These are phyloP conservation scores for Puffinus mauretanicus DNA, from an alignment of 2,113 vertebrate genomes.

Conservation along the genomic window DNA sequence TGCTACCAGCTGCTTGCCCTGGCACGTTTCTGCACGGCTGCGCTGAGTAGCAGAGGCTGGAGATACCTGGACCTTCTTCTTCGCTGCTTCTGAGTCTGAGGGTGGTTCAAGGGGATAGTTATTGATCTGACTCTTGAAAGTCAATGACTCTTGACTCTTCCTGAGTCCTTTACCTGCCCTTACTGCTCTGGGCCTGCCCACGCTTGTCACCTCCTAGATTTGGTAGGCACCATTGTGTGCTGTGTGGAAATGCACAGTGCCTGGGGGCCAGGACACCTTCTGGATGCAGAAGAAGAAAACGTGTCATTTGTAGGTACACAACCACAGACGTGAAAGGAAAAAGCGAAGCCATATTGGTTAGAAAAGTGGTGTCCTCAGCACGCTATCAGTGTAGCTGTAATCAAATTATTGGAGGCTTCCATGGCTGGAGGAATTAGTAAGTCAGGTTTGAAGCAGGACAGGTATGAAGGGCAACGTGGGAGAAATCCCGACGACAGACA, in stretches of 20 bases:
- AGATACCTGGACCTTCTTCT: background rate
- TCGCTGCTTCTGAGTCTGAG: background rate
- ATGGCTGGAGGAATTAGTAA: background rate
- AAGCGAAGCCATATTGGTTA: background rate
- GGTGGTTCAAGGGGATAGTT: background rate
- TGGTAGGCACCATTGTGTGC: background rate
- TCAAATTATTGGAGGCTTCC: background rate
- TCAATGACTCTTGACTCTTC: background rate
- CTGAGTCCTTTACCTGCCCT: background rate
- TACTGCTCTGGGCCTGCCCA: background rate
- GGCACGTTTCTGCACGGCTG: rapidly evolving
- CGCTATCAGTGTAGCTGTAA: background rate
- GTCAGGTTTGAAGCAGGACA: background rate
- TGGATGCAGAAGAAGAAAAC: background rate
- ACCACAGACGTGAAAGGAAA: background rate
- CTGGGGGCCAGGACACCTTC: background rate
- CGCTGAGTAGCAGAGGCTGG: background rate
- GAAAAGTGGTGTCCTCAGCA: background rate
- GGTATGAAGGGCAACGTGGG: background rate
- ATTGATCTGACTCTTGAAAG: background rate
- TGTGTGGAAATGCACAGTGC: background rate
- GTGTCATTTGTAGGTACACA: background rate
- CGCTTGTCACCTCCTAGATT: background rate
- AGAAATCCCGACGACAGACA: background rate
- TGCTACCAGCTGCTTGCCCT: background rate